A percentile compares a stretch with the other conserved stretches of the same genome.
Evolutionary conservation across 2,113 vertebrate genomes (phyloP).

Genomic region (Smithornis capensis): DNA sequence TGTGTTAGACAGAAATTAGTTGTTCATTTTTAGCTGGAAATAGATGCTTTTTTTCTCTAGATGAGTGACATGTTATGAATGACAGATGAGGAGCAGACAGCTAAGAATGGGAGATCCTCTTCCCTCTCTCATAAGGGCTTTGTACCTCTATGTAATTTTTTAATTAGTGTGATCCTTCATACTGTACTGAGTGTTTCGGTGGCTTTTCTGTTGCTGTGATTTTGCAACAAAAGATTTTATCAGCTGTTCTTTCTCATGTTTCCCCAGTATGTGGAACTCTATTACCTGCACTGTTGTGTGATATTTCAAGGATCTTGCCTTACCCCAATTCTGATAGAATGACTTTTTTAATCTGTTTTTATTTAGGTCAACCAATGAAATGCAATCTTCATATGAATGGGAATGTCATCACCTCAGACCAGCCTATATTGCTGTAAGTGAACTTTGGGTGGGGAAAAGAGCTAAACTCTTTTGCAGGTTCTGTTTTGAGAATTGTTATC

Average conservation of each 20-base stretch:
- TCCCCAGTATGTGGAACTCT: background rate
- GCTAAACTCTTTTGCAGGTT: background rate
- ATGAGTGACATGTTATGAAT: fast-evolving
- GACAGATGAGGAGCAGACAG: background rate
- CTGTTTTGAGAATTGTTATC: background rate
- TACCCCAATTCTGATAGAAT: background rate
- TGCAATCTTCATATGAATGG: constrained; percentile 98
- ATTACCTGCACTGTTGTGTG: background rate
- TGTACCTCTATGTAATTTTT: background rate
- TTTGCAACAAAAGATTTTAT: background rate
- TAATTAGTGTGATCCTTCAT: background rate
- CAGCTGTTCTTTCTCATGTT: background rate
- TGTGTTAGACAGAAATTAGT: background rate
- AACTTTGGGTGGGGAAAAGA: background rate
- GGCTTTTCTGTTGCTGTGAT: background rate
- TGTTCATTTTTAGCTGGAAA: background rate
- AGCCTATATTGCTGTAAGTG: constrained; percentile 95
- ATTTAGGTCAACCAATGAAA: constrained; percentile 95
- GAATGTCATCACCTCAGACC: constrained; percentile 96
- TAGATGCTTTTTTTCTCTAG: background rate
- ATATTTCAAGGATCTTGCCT: background rate
- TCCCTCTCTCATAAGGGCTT: background rate
- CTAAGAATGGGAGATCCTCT: background rate
- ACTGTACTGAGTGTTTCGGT: background rate
- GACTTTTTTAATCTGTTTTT: background rate